Evolutionary conservation across 2,113 vertebrate genomes (phyloP).

Genomic region (Neolamprologus falcicula): DNA sequence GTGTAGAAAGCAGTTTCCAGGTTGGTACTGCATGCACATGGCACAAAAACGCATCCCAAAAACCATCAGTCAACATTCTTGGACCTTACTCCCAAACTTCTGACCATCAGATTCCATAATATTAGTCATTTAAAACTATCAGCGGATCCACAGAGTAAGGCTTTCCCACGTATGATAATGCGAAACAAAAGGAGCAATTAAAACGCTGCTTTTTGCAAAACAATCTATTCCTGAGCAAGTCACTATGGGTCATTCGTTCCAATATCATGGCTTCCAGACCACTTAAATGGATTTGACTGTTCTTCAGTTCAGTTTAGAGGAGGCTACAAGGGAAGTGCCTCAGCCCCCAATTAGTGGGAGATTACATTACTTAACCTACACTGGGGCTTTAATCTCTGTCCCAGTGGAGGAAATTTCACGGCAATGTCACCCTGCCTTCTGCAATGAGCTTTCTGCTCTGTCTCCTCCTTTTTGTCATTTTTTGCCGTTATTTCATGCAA

Average conservation of each 20-base stretch:
- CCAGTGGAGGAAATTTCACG: constrained; percentile 25
- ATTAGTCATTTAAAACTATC: not conserved
- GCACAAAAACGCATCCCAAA: accelerated
- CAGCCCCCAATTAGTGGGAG: constrained; percentile 33
- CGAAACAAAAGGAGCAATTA: not conserved
- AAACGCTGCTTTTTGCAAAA: not conserved
- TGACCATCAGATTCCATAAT: not conserved
- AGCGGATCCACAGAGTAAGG: not conserved
- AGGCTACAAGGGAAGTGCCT: not conserved
- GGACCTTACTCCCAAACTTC: not conserved
- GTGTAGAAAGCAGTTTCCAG: constrained; percentile 68
- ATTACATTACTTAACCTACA: constrained; percentile 38
- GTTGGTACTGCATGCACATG: constrained; percentile 44
- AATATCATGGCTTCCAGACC: not conserved
- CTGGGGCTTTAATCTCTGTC: constrained; percentile 24
- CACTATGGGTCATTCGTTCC: not conserved
- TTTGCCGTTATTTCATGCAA: not conserved
- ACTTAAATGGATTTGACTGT: not conserved
- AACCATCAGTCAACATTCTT: not conserved
- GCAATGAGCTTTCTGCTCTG: not conserved
- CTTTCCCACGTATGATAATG: not conserved
- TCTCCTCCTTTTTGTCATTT: not conserved
- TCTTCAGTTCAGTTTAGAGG: not conserved
- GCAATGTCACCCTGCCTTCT: constrained; percentile 33
- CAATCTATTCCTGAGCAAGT: not conserved